Base-by-base conservation (phyloP, 92 coral and sea anemone species). In the Virgularia gustaviana region DNA sequence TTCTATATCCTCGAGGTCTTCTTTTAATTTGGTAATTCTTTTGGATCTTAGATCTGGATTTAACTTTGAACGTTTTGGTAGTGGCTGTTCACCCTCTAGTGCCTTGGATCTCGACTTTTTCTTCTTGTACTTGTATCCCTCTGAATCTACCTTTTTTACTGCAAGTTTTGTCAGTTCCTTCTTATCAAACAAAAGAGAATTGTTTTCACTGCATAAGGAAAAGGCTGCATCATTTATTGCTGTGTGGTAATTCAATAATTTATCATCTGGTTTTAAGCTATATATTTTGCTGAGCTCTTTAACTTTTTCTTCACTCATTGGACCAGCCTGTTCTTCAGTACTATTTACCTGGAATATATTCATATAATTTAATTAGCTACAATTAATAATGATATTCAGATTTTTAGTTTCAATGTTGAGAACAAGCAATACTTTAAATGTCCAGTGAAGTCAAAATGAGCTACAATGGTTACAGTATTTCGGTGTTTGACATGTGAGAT, bases 251-350 rank as follows among this genome's bases (percentile, higher is more conserved):
- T 68, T 68, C 0, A 41, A 30, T 9, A 68, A 52, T 52, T 68
- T 68, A 35, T 68, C 75, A 68, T 68, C 75, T 22, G 75, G 75
- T 47, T 43, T 68, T 43, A 68, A 24, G 58, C 36, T 45, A 52
- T 68, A 68, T 0, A 68, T 68, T 42, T 52, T 43, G 57, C 61
- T 68, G 23, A 60, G 38, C 37, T 60, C 67, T 30, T 25, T 5
- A 3, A 60, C 28, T 60, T 12, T 23, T 25, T 60, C 67, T 60
- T 60, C 44, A 32, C 10, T 38, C 11, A n/a, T 31, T 4, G 39
- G 67, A 3, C 22, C 33, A n/a, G 9, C 22, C 39, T 31, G 31
- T 60, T 27, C 43, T 25, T 31, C 67, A 1, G n/a, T n/a, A n/a
- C n/a, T n/a, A n/a, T n/a, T n/a, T n/a, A n/a, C n/a, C n/a, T n/a